These are phyloP conservation scores for Onthophagus taurus DNA, from an alignment of 1,140 invertebrate species.

Conservation along the genomic window DNA sequence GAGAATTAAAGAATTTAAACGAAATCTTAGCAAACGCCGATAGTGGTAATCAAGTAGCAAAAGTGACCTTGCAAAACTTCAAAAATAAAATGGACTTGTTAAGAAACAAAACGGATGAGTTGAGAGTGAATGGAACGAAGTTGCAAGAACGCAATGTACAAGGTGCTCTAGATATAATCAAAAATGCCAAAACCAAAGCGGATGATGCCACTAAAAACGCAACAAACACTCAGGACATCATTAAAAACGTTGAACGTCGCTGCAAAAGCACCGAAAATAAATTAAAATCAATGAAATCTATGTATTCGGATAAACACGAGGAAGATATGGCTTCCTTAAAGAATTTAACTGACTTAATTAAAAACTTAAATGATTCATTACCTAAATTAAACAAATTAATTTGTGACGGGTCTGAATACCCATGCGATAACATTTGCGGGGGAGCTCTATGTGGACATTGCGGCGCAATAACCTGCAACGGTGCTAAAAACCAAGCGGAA, in stretches of 20 bases:
- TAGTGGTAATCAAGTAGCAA: conserved; percentile 66
- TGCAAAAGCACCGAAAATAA: conserved; percentile 74
- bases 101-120: conserved; percentile 58
- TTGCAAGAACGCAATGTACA: conserved; percentile 92
- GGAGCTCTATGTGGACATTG: conserved; percentile 89
- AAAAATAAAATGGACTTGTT: conserved; percentile 62
- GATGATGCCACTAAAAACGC: conserved; percentile 58
- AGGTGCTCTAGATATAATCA: conserved; percentile 85
- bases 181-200: conserved; percentile 62
- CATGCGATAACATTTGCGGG: conserved; percentile 84
- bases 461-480: conserved; percentile 78
- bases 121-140: conserved; percentile 80
- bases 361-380: conserved; percentile 57
- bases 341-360: conserved; percentile 55
- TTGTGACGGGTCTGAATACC: conserved; percentile 69
- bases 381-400: conserved; percentile 75
- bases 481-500: conserved; percentile 77
- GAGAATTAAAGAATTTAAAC: conserved; percentile 50
- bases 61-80: conserved; percentile 65
- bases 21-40: conserved; percentile 63
- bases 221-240: conserved; percentile 46
- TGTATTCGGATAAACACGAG: conserved; percentile 60
- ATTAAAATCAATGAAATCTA: conserved; percentile 57
- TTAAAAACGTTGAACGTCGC: conserved; percentile 70
- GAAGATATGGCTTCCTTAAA: conserved; percentile 58